Evolutionary conservation across 2,888 invertebrate genomes (phyloP).

Genomic region (Dolichopus griseipennis): DNA sequence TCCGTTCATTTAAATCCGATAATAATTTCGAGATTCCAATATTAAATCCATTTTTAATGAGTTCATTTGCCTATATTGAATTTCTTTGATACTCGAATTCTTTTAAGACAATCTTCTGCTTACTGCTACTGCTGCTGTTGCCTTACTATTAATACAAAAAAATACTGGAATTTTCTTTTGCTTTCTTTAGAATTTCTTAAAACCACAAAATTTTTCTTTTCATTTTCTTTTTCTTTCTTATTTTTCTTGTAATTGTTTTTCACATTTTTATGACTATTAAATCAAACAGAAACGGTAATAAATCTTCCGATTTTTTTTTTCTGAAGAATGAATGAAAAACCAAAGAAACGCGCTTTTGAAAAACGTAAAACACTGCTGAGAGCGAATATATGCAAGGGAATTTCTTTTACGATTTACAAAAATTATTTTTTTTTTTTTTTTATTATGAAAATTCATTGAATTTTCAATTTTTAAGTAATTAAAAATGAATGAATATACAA

Average conservation of each 20-base stretch:
- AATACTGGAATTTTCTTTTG: no score
- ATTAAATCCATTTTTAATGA: neutral
- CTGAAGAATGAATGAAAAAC: no score
- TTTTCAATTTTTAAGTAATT: neutral
- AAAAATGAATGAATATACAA: neutral
- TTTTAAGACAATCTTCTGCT: no score
- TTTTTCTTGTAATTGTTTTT: neutral
- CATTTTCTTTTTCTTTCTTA: neutral
- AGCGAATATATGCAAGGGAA: neutral
- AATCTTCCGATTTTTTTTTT: conserved; percentile 2
- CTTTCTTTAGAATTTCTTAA: no score
- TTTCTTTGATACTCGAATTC: no score
- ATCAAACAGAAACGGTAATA: neutral
- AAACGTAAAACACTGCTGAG: neutral
- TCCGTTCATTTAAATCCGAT: no score
- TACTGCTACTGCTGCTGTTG: no score
- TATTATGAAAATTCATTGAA: neutral
- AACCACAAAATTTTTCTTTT: neutral
- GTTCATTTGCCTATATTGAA: neutral
- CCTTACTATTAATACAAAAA: no score
- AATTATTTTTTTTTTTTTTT: no score
- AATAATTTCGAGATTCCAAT: no score
- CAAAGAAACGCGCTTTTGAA: no score
- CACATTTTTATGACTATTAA: neutral
- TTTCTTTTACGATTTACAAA: neutral